phyloP scores from a whole-genome alignment of 2,113 vertebrate species.

The Setophaga coronata region DNA sequence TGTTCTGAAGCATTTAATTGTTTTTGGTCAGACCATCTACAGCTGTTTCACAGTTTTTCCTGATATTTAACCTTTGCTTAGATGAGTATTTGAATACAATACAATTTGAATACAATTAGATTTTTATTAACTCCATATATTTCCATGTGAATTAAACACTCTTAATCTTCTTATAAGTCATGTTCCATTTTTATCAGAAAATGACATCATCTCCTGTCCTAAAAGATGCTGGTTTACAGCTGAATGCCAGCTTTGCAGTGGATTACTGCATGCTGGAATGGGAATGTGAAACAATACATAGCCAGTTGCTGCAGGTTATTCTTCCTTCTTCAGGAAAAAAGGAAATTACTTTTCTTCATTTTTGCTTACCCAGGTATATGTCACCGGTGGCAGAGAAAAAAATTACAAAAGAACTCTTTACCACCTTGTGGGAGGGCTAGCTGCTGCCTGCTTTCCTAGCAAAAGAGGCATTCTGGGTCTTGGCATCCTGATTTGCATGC shows the following conservation, averaged over 20 bases:
- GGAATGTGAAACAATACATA: not conserved
- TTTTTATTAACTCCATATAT: not conserved
- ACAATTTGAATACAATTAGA: too few species aligned
- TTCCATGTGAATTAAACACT: not conserved
- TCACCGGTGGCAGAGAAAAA: not conserved
- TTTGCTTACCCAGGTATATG: not conserved
- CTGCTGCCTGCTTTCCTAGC: not conserved
- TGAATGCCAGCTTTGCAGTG: not conserved
- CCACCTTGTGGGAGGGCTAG: not conserved
- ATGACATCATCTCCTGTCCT: not conserved
- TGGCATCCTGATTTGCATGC: not conserved
- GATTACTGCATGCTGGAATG: not conserved
- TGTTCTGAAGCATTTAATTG: not conserved
- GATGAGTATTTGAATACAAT: not conserved
- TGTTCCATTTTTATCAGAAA: not conserved
- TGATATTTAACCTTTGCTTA: not conserved
- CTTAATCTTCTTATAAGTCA: not conserved
- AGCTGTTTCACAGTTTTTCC: not conserved
- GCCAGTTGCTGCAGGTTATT: not conserved
- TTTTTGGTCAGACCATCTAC: not conserved
- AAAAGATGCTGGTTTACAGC: not conserved
- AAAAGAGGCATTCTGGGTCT: not conserved
- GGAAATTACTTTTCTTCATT: not conserved
- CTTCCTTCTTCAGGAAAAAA: not conserved
- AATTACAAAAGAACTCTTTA: not conserved